These are phyloP conservation scores for Trypoxylus dichotomus DNA, from an alignment of 1,140 invertebrate species.

Conservation along the genomic window DNA sequence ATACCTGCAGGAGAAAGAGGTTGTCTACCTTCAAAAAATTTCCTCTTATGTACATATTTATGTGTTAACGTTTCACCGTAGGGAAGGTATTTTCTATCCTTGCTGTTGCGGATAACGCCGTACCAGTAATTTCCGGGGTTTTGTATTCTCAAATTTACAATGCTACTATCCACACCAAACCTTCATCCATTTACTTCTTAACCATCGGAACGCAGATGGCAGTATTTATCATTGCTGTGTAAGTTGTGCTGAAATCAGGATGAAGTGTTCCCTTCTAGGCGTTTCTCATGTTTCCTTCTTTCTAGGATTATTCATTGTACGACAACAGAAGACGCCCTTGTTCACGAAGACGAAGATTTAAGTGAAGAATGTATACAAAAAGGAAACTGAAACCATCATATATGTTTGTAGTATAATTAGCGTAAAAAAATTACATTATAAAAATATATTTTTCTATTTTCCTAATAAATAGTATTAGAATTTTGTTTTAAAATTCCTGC, in stretches of 20 bases:
- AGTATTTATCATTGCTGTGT: slow-evolving; percentile 66
- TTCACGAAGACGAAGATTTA: slow-evolving; percentile 32
- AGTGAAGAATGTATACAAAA: not conserved
- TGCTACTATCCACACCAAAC: slow-evolving; percentile 60
- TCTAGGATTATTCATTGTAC: slow-evolving; percentile 35
- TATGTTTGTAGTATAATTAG: no score
- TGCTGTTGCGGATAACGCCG: slow-evolving; percentile 74
- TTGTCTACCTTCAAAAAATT: slow-evolving; percentile 48
- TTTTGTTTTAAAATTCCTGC: not conserved
- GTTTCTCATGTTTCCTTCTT: slow-evolving; percentile 26
- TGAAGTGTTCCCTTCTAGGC: not conserved
- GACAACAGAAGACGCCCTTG: slow-evolving; percentile 36
- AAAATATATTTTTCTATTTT: not conserved
- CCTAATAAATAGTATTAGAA: not conserved
- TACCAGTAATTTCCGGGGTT: slow-evolving; percentile 69
- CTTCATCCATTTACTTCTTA: slow-evolving; percentile 66
- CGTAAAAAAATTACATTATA: no score
- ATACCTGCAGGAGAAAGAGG: slow-evolving; percentile 67
- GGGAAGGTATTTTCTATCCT: slow-evolving; percentile 73
- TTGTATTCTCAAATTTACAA: slow-evolving; percentile 73
- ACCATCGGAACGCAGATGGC: slow-evolving; percentile 68
- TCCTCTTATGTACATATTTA: not conserved
- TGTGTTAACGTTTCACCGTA: slow-evolving; percentile 47
- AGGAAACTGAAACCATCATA: not conserved
- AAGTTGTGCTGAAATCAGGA: slow-evolving; percentile 52